Evolutionary conservation across 2,113 vertebrate genomes (phyloP).

Genomic region (Vidua macroura): DNA sequence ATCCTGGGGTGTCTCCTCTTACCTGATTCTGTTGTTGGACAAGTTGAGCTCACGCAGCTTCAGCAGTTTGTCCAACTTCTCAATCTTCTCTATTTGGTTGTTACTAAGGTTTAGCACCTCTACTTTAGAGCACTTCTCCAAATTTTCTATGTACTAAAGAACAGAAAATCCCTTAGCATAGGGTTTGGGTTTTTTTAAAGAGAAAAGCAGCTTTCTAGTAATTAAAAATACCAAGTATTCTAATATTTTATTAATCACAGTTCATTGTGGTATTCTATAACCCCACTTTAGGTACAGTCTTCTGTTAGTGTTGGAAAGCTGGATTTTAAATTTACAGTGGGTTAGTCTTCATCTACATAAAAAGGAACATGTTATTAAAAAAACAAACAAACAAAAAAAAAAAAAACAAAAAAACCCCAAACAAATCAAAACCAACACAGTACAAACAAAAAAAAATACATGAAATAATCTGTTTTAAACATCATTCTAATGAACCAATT

Average conservation of each 20-base stretch:
- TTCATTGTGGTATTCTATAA: neutral
- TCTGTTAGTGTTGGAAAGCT: neutral
- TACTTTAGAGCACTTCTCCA: conserved; percentile 82
- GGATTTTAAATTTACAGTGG: neutral
- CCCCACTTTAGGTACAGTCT: neutral
- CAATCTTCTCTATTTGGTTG: conserved; percentile 84
- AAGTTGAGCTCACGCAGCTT: conserved; percentile 83
- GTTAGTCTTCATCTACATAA: neutral
- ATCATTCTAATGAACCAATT: neutral
- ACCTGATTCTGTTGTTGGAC: conserved; percentile 83
- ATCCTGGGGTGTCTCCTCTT: neutral
- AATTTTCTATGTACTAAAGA: conserved; percentile 85
- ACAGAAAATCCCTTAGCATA: neutral
- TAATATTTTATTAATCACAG: neutral
- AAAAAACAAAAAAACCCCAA: accelerated
- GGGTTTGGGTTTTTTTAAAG: neutral
- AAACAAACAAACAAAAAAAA: neutral
- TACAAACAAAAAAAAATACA: neutral
- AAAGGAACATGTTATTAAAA: neutral
- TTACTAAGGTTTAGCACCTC: conserved; percentile 80
- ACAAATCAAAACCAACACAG: neutral
- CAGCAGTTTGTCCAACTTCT: conserved; percentile 80
- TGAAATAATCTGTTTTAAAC: neutral
- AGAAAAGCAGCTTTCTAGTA: neutral
- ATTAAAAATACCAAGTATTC: neutral